phyloP scores from a whole-genome alignment of 2,888 invertebrate species.

The Sympetrum striolatum region DNA sequence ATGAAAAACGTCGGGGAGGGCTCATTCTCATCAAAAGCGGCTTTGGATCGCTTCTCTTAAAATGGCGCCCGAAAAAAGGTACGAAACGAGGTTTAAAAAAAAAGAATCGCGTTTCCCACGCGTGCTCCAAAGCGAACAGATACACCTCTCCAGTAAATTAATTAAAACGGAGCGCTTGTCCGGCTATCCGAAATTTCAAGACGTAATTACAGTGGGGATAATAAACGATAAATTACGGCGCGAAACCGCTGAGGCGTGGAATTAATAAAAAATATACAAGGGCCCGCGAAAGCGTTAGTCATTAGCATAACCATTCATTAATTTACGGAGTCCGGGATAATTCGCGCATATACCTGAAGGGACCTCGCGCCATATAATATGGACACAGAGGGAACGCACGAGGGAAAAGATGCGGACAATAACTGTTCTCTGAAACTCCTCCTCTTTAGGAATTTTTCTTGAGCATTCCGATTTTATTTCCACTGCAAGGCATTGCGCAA shows the following conservation, averaged over 20 bases:
- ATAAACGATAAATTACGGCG: constrained; percentile 9
- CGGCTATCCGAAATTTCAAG: neutral
- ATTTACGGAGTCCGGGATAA: neutral
- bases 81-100: too few species aligned
- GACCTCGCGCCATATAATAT: neutral
- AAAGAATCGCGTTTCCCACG: too few species aligned
- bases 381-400: neutral
- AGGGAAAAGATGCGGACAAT: neutral
- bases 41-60: too few species aligned
- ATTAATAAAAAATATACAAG: constrained; percentile 8
- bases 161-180: too few species aligned
- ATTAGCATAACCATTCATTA: constrained; percentile 38
- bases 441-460: neutral
- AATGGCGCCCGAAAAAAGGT: too few species aligned
- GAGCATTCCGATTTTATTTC: too few species aligned
- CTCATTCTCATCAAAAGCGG: too few species aligned
- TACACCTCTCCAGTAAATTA: too few species aligned
- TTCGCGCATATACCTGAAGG: neutral
- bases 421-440: neutral
- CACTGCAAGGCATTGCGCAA: too few species aligned
- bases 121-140: too few species aligned
- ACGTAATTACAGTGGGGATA: neutral
- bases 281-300: neutral
- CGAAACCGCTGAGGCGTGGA: neutral
- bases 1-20: too few species aligned